Base-by-base conservation (phyloP, 2,888 invertebrate genomes). In the Sericinus montela region DNA sequence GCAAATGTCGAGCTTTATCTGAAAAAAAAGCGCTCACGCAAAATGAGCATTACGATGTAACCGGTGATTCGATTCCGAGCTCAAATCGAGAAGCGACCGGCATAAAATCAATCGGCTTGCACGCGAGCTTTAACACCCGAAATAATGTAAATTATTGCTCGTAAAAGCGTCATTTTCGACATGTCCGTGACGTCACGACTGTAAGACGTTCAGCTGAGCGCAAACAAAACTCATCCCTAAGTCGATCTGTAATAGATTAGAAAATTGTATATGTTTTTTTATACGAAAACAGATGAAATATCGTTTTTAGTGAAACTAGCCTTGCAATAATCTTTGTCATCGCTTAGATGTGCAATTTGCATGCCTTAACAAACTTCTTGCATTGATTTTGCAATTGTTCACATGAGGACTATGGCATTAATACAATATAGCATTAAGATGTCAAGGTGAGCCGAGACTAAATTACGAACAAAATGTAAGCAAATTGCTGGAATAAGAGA, bases 131-230 rank as follows among this genome's bases (percentile, higher is more conserved):
- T 78, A 78, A 83, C 84, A 82, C 82, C 82, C 76, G 79, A 82
- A 84, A 19, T 83, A 83, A 84, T 82, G 84, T 86, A 86, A 86
- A 87, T 87, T 84, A 87, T 86, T 77, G 76, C 84, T 84, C 83
- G 82, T 87, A 86, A 87, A 87, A 81, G 80, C 86, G 86, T 86
- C 87, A 85, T 88, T 85, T 83, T 81, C 78, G 82, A 81, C 81
- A 80, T 82, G 76, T 77, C 72, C 73, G 83, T 86, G 87, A 87
- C 87, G 86, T 87, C 84, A 86, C 66, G 60, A 56, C 47, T 44
- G 56, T 46, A 46, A 48, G 50, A 44, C 28, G 30, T 35, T 36
- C 44, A 49, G 40, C 32, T 11, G 10, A 11, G 32, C 11, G 32
- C 48, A 75, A 66, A 67, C 56, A 55, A 64, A 61, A 65, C 16